Percentiles rank a stretch among this genome's conserved stretches.
phyloP scores from a whole-genome alignment of 1,140 invertebrate genomes.

The Zaprionus nigranus region DNA sequence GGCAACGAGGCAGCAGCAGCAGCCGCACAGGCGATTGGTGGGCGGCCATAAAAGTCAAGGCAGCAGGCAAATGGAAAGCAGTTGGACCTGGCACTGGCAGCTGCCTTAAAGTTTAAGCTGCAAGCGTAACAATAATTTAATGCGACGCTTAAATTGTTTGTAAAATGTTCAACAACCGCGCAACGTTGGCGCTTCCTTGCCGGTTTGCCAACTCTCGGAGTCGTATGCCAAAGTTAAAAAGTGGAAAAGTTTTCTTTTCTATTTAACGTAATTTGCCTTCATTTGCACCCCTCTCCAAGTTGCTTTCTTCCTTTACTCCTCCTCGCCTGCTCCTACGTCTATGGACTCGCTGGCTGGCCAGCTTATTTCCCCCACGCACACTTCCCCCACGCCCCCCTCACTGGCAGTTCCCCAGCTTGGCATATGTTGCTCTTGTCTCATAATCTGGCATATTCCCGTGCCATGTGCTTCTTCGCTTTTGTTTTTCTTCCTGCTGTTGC shows the following conservation, averaged over 20 bases:
- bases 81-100: slow-evolving; percentile 50
- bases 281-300: slow-evolving; percentile 53
- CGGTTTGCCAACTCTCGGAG: slow-evolving; percentile 25
- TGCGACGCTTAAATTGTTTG: slow-evolving; percentile 82
- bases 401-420: slow-evolving; percentile 44
- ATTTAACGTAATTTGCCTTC: slow-evolving; percentile 83
- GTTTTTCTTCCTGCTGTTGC: slow-evolving; percentile 41
- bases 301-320: neutral
- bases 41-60: slow-evolving; percentile 73
- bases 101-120: slow-evolving; percentile 78
- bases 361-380: slow-evolving; percentile 56
- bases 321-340: slow-evolving; percentile 1
- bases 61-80: slow-evolving; percentile 57
- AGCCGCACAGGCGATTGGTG: slow-evolving; percentile 22
- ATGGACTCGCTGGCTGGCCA: slow-evolving; percentile 46
- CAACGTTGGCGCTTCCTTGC: slow-evolving; percentile 32
- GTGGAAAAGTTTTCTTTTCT: slow-evolving; percentile 82
- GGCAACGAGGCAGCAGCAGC: slow-evolving; percentile 4
- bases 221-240: slow-evolving; percentile 76
- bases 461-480: slow-evolving; percentile 40
- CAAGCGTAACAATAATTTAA: slow-evolving; percentile 82
- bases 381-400: neutral
- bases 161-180: slow-evolving; percentile 80
- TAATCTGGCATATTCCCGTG: slow-evolving; percentile 68
- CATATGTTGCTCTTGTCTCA: slow-evolving; percentile 80